Percentiles rank a stretch among this genome's conserved stretches.
Conservation (phyloP, 64 coral and sea anemone species). For the Acropora yongei region DNA sequence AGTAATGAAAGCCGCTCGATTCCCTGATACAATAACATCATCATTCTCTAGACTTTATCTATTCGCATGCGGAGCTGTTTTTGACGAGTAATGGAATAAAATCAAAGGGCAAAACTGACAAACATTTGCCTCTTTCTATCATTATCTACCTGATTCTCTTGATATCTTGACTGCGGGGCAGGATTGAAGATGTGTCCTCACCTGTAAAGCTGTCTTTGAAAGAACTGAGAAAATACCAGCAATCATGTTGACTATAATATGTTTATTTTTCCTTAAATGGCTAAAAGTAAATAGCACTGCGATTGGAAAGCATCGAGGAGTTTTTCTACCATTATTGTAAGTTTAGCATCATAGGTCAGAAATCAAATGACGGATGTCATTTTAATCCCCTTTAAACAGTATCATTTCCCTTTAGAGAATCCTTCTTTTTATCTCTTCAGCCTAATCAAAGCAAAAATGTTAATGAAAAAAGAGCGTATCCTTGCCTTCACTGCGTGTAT, state of each 20-base stretch:
- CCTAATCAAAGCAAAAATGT: too few relatives aligned
- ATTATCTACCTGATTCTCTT: neutral
- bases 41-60: neutral
- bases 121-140: neutral
- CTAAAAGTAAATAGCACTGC: too few relatives aligned
- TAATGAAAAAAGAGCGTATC: too few relatives aligned
- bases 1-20: too few relatives aligned
- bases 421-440: too few relatives aligned
- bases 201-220: neutral
- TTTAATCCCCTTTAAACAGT: neutral
- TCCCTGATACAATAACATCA: neutral
- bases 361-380: neutral
- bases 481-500: too few relatives aligned
- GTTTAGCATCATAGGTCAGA: neutral
- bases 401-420: too few relatives aligned
- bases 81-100: too few relatives aligned
- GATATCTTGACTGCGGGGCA: neutral
- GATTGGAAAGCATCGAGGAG: neutral
- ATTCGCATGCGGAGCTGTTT: neutral
- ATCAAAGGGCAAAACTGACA: too few relatives aligned
- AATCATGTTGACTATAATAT: too few relatives aligned
- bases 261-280: too few relatives aligned
- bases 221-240: too few relatives aligned
- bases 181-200: neutral
- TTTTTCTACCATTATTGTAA: neutral